Percentiles rank a stretch among this genome's conserved stretches.
phyloP scores from a whole-genome alignment of 2,113 vertebrate genomes.

The Apus apus region DNA sequence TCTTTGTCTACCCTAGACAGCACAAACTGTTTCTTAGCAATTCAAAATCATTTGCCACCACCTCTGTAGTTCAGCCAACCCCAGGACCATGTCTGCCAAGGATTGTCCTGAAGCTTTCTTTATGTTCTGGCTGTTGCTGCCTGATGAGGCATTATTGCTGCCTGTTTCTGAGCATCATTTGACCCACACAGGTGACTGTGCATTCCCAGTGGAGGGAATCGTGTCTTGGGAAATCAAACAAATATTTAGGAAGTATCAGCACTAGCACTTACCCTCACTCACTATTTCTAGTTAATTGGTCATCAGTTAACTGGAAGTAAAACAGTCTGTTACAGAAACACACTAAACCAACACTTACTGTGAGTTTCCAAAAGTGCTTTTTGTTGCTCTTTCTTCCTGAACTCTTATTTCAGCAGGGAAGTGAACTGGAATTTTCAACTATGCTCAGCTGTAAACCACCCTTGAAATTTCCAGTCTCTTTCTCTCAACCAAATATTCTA shows the following conservation, averaged over 20 bases:
- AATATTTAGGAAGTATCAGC: not conserved
- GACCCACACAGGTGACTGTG: not conserved
- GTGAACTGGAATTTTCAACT: not conserved
- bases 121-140: not conserved
- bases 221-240: not conserved
- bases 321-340: not conserved
- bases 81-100: not conserved
- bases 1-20: not conserved
- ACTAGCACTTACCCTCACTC: not conserved
- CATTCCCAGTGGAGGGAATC: not conserved
- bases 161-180: not conserved
- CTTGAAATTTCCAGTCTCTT: not conserved
- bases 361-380: not conserved
- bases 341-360: not conserved
- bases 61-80: not conserved
- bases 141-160: not conserved
- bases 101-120: not conserved
- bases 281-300: conserved; percentile 11
- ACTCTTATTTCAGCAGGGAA: not conserved
- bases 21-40: not conserved
- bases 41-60: not conserved
- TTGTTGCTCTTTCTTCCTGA: not conserved
- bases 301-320: conserved; percentile 8
- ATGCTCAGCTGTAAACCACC: not conserved
- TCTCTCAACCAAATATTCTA: not conserved